Percentiles rank a stretch among this genome's conserved stretches.
These are phyloP conservation scores for Anhinga rufa DNA, from an alignment of 2,113 vertebrate species.

Conservation along the genomic window DNA sequence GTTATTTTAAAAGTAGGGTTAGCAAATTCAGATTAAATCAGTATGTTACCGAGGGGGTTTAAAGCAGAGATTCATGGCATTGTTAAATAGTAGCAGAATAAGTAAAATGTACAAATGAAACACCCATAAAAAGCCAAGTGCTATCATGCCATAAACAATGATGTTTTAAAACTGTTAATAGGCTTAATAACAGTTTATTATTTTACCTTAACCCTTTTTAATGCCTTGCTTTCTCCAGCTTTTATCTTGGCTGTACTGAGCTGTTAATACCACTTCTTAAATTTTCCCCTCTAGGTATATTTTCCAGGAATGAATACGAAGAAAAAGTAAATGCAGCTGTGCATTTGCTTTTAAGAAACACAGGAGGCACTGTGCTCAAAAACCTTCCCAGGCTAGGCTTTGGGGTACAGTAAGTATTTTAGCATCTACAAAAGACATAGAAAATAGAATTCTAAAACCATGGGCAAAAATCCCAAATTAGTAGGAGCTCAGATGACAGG, in stretches of 20 bases:
- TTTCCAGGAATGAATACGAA: slow-evolving; percentile 3
- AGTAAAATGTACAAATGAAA: not conserved
- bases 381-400: not conserved
- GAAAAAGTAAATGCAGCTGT: not conserved
- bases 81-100: not conserved
- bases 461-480: not conserved
- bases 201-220: slow-evolving; percentile 39
- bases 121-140: not conserved
- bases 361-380: not conserved
- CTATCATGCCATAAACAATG: not conserved
- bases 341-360: not conserved
- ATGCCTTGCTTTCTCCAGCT: not conserved
- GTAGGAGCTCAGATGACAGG: not conserved
- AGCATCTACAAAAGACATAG: not conserved
- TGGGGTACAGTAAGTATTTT: not conserved
- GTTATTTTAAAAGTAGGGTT: slow-evolving; percentile 32
- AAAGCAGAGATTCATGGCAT: not conserved
- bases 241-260: slow-evolving; percentile 24
- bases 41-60: not conserved
- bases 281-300: slow-evolving; percentile 13
- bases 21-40: not conserved
- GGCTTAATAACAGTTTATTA: slow-evolving; percentile 44
- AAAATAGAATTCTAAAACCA: not conserved
- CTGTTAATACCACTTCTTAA: slow-evolving; percentile 49
- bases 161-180: slow-evolving; percentile 57